These are phyloP conservation scores for Chromis chromis DNA, from an alignment of 2,797 vertebrate genomes.

Conservation along the genomic window DNA sequence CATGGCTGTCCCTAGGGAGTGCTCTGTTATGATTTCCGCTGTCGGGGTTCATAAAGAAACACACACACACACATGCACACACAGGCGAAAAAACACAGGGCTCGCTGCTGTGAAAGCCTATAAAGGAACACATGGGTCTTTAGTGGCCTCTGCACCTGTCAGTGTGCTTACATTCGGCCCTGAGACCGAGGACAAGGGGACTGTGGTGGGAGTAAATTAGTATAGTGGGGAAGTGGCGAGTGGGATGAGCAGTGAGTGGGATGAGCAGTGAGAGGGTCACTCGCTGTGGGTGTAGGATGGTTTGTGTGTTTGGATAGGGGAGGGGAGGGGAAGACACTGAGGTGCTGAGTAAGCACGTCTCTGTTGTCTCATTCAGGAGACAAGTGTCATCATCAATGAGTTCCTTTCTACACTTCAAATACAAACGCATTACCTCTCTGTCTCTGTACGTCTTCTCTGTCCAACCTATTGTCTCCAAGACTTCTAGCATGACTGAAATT, in stretches of 20 bases:
- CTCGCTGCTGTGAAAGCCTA: constrained; percentile 44
- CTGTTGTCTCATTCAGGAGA: constrained; percentile 49
- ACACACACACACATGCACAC: constrained; percentile 21
- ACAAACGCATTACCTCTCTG: constrained; percentile 44
- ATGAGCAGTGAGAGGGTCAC: constrained; percentile 23
- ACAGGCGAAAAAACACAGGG: constrained; percentile 37
- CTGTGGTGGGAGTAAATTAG: constrained; percentile 53
- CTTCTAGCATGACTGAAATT: not conserved
- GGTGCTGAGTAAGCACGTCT: constrained; percentile 62
- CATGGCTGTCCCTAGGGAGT: constrained; percentile 61
- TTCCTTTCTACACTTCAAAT: constrained; percentile 55
- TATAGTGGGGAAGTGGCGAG: constrained; percentile 31
- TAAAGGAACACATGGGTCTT: constrained; percentile 68
- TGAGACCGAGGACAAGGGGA: constrained; percentile 37
- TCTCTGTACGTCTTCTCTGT: not conserved
- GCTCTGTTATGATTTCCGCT: constrained; percentile 68
- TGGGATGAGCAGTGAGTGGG: constrained; percentile 25
- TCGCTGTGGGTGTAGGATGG: constrained; percentile 31
- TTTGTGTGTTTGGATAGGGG: constrained; percentile 51
- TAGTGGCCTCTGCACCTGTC: constrained; percentile 77
- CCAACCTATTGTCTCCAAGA: not conserved
- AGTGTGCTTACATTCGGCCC: constrained; percentile 72
- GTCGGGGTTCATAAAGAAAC: constrained; percentile 56
- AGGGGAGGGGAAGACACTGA: constrained; percentile 20
- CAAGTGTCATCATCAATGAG: constrained; percentile 54